Evolutionary conservation across 2,797 vertebrate species (phyloP).

Genomic region (Synanceia verrucosa): DNA sequence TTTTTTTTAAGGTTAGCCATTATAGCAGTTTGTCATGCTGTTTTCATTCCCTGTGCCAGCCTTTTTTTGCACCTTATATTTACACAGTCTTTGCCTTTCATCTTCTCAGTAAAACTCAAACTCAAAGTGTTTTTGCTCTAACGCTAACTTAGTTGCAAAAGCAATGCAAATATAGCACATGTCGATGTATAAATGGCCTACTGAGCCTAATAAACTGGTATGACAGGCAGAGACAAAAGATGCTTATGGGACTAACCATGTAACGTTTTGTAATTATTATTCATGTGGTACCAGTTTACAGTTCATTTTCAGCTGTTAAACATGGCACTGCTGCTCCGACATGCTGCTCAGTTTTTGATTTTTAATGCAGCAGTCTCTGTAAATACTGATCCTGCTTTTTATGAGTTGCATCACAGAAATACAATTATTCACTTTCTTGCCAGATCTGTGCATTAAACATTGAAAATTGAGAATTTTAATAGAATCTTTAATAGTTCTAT

Average conservation of each 20-base stretch:
- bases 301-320: too few relatives aligned
- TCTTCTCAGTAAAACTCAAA: background rate
- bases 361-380: too few relatives aligned
- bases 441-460: background rate
- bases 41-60: background rate
- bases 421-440: too few relatives aligned
- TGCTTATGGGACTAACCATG: background rate
- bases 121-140: background rate
- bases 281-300: background rate
- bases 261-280: background rate
- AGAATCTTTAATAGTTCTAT: background rate
- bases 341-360: too few relatives aligned
- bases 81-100: background rate
- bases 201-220: too few relatives aligned
- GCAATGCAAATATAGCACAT: background rate
- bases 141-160: background rate
- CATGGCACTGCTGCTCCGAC: background rate
- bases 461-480: background rate
- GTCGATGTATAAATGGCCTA: too few relatives aligned
- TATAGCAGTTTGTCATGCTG: background rate
- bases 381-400: too few relatives aligned
- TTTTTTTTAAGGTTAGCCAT: too few relatives aligned
- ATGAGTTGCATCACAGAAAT: background rate
- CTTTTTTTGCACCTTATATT: background rate
- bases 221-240: background rate